Base-by-base conservation (phyloP, 2,113 vertebrate genomes). In the Lichenostomus cassidix region DNA sequence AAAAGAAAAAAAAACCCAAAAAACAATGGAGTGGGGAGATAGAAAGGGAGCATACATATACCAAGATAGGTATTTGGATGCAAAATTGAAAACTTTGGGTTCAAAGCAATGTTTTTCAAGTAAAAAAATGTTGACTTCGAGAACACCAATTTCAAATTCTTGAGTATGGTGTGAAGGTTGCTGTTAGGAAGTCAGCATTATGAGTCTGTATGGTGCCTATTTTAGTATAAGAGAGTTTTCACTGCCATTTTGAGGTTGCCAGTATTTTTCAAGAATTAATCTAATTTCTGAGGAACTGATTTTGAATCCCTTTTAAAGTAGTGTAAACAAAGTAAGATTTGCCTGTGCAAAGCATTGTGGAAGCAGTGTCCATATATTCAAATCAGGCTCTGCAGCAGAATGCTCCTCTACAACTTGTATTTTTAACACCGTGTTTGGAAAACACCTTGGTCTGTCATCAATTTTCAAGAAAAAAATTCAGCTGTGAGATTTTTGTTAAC, bases 21-120 rank as follows among this genome's bases (percentile, higher is more conserved):
- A 63, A 46, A 12, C 28, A 39, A 35, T 27, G 31, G 41, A 49
- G 5, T 5, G 3, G 5, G 17, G 69, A n/a, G 16, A 9, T 15
- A 59, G n/a, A 31, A 33, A 56, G 53, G 10, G 29, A 47, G 16
- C 31, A 27, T 11, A 22, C 39, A 49, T 60, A 52, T 55, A 69
- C 86, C 4, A 4, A 93, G 79, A 79, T 64, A 67, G 85, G 73
- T 71, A 64, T 64, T 78, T 81, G 97, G 71, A 87, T 90, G 89
- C 44, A 92, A 91, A 91, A 90, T 64, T 92, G 92, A 91, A 89
- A 88, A 86, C 25, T 49, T 65, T 35, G 44, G 12, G 16, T n/a
- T 6, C 49, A 41, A 44, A 50, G 64, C 19, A n/a, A 15, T 27
- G 68, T 64, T 83, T 87, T 83, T 64, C 21, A 41, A 16, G 47